phyloP scores from a whole-genome alignment of 1,140 invertebrate species.

The Teleogryllus occipitalis region DNA sequence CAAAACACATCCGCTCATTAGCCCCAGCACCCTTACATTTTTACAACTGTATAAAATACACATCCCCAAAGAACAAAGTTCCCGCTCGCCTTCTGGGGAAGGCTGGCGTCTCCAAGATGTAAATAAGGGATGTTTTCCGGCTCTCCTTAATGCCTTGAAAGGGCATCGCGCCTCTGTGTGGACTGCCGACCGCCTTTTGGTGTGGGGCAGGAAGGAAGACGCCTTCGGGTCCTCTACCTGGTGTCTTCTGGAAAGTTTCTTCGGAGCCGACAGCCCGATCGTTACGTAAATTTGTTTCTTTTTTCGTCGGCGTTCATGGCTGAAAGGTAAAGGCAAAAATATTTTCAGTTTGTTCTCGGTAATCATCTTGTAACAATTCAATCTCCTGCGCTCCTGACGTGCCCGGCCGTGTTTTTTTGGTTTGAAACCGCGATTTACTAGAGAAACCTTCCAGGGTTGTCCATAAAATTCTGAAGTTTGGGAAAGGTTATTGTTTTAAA shows the following conservation, averaged over 20 bases:
- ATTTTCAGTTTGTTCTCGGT: background rate
- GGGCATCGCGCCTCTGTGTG: background rate
- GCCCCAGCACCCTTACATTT: background rate
- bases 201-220: too few relatives aligned
- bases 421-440: background rate
- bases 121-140: background rate
- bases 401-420: background rate
- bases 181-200: too few relatives aligned
- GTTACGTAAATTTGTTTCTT: slow-evolving; percentile 2
- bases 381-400: background rate
- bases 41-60: background rate
- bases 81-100: background rate
- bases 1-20: background rate
- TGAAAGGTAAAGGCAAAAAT: background rate
- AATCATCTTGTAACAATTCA: slow-evolving; percentile 1
- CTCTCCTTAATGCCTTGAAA: background rate
- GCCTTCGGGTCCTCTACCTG: background rate
- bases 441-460: background rate
- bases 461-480: background rate
- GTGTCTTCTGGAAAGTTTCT: background rate
- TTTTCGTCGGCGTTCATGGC: background rate
- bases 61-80: background rate
- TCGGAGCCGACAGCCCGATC: background rate
- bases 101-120: background rate
- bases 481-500: too few relatives aligned